Evolutionary conservation across 2,113 vertebrate species (phyloP).

Genomic region (Alethe castanea): DNA sequence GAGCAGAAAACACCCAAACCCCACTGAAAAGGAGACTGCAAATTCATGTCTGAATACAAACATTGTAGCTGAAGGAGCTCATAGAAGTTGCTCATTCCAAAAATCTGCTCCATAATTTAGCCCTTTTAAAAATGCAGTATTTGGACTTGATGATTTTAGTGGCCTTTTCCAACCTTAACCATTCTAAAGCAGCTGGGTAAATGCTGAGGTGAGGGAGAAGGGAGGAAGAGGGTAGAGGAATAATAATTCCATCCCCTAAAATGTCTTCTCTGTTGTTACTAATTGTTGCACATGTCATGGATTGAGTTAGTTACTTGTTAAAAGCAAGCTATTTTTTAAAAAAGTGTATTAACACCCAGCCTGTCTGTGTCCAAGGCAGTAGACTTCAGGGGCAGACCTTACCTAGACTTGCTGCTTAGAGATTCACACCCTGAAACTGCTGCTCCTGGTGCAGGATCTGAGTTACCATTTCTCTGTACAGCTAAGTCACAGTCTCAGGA

Average conservation of each 20-base stretch:
- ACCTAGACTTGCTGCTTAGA: neutral
- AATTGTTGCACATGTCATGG: neutral
- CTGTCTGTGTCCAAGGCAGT: neutral
- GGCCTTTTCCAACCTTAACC: neutral
- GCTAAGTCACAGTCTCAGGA: neutral
- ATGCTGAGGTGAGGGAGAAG: neutral
- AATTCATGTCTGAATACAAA: neutral
- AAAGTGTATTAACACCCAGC: accelerated
- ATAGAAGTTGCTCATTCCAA: neutral
- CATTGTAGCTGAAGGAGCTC: neutral
- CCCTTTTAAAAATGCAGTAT: neutral
- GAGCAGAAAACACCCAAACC: neutral
- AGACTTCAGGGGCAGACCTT: neutral
- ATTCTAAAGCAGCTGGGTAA: neutral
- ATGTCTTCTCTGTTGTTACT: neutral
- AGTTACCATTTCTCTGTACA: neutral
- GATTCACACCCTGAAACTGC: neutral
- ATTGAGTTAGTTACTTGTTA: neutral
- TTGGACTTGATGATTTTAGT: neutral
- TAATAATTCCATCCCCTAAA: neutral
- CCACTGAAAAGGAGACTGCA: neutral
- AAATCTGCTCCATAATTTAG: neutral
- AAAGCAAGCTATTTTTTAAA: neutral
- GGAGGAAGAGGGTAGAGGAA: neutral
- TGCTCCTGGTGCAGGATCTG: neutral